phyloP scores from a whole-genome alignment of 2,797 vertebrate genomes.

The Micromesistius poutassou region DNA sequence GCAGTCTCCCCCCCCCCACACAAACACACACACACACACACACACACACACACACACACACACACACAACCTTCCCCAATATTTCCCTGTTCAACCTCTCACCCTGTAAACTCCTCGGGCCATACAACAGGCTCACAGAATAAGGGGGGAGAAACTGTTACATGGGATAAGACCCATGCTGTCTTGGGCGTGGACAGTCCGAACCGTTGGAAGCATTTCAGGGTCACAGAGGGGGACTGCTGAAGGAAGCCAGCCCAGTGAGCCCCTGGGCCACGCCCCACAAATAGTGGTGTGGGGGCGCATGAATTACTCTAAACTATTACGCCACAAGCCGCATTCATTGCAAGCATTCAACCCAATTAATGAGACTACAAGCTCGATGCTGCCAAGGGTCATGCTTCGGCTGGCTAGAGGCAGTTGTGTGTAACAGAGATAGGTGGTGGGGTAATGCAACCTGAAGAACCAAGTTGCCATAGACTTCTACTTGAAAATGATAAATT shows the following conservation, averaged over 20 bases:
- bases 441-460: neutral
- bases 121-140: slow-evolving; percentile 7
- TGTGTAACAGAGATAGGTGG: neutral
- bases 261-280: neutral
- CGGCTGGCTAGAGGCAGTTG: neutral
- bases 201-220: slow-evolving; percentile 1
- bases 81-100: neutral
- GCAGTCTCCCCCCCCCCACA: no score
- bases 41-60: neutral
- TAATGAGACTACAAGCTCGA: neutral
- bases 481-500: neutral
- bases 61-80: neutral
- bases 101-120: slow-evolving; percentile 7
- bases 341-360: neutral
- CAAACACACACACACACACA: no score
- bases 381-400: neutral
- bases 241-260: slow-evolving; percentile 7
- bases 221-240: slow-evolving; percentile 15
- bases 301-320: neutral
- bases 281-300: neutral
- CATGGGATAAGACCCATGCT: slow-evolving; percentile 19
- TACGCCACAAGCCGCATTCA: neutral
- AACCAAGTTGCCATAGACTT: neutral
- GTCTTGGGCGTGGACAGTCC: slow-evolving; percentile 28
- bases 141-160: slow-evolving; percentile 23